Evolutionary conservation across 2,888 invertebrate species (phyloP), one percentile per base, ranked within the genome.

Genomic region (Pocota personata): DNA sequence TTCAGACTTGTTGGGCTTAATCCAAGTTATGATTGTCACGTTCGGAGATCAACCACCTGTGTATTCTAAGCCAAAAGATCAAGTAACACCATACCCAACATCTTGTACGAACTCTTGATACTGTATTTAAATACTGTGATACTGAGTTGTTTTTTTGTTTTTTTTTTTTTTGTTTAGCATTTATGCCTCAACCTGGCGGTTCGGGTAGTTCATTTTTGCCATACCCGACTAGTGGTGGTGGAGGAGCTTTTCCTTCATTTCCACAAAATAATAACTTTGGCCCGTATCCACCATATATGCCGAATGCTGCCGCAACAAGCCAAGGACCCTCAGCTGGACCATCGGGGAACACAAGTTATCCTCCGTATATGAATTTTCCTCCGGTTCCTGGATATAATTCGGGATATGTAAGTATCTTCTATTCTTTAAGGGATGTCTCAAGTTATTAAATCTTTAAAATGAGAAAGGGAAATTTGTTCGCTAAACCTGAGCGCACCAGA

Each of bases 21-120:
- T 99, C 89, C 97, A 98, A 94, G 95, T 98, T 76, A 97, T 98
- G 96, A 95, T 96, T 87, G 94, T 96, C 78, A 97, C 97, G 1
- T 99, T 99, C 93, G 97, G 98, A 37, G 98, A 99, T 88, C 94
- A 96, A 89, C 99, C 99, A 72, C 99, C 99, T 1, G 98, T 99
- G 3, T 97, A 96, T 93, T 94, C 97, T 0, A 96, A 95, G 91
- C 94, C 95, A 16, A 95, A 95, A 84, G 94, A 93, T 75, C 94
- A 89, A 73, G 64, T 88, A 1, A 90, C 93, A 3, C 94, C 95
- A 37, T 95, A 95, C 89, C 94, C 95, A 32, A 50, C 89, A 30
- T 86, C 88, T 77, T 88, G 92, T 91, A 88, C 87, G 88, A 78
- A 2, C 12, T 27, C 14, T 7, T 43, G 7, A n/a, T 1, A 24